phyloP scores from a whole-genome alignment of 2,888 invertebrate genomes.

The Tiliacea citrago region DNA sequence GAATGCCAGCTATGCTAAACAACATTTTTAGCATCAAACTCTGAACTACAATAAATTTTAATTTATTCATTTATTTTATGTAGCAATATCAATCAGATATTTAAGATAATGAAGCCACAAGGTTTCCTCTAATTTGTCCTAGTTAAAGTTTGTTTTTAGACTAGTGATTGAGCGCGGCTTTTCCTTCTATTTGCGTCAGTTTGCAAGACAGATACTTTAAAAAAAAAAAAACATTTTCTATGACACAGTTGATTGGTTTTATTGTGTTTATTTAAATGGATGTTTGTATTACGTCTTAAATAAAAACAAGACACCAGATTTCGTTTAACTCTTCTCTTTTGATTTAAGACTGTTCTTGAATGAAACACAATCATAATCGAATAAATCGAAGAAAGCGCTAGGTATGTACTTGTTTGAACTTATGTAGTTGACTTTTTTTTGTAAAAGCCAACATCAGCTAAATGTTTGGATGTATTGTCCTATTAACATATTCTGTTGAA shows the following conservation, averaged over 20 bases:
- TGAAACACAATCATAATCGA: conserved; percentile 23
- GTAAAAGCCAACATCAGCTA: not conserved
- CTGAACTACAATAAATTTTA: conserved; percentile 59
- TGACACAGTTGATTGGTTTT: conserved; percentile 8
- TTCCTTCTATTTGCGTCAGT: not conserved
- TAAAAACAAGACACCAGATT: conserved; percentile 9
- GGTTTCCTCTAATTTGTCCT: conserved; percentile 55
- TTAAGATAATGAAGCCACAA: conserved; percentile 72
- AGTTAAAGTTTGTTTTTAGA: conserved; percentile 8
- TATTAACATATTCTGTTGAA: not conserved
- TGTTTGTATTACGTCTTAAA: conserved; percentile 25
- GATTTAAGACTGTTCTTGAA: conserved; percentile 12
- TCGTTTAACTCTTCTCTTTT: conserved; percentile 15
- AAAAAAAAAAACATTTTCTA: not conserved
- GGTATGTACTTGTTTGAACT: not conserved
- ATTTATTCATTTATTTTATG: conserved; percentile 69
- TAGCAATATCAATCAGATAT: conserved; percentile 75
- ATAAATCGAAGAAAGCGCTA: conserved; percentile 9
- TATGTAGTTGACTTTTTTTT: not conserved
- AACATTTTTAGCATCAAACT: conserved; percentile 59
- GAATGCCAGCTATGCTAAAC: conserved; percentile 48
- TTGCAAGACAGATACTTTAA: not conserved
- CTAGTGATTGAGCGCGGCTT: not conserved
- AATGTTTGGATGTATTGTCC: not conserved
- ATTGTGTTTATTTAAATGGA: conserved; percentile 21